Evolutionary conservation across 2,888 invertebrate species (phyloP), one percentile per base, ranked within the genome.

Genomic region (Acholoe squamosa): DNA sequence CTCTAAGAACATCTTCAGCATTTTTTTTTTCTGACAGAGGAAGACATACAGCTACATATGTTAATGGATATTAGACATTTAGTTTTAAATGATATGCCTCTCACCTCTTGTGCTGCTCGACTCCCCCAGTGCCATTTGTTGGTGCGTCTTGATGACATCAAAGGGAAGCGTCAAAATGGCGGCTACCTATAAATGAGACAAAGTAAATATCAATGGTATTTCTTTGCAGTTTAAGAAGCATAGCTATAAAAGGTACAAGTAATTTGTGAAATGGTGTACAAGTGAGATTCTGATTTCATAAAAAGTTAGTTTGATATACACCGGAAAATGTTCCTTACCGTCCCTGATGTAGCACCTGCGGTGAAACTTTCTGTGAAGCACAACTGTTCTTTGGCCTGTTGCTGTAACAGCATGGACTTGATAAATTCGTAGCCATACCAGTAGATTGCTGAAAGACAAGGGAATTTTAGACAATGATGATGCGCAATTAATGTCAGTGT

Each of bases 71-170:
- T n/a, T n/a, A n/a, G n/a, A n/a, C n/a, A n/a, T n/a, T n/a, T n/a
- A n/a, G n/a, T n/a, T n/a, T n/a, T n/a, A n/a, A n/a, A n/a, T n/a
- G n/a, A n/a, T n/a, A n/a, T 14, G 22, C 61, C 19, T 19, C 61
- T 61, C 19, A 61, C 61, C 61, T 19, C n/a, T 61, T 19, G 61
- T 19, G 1, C 5, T 61, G 61, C 61, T n/a, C 14, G 61, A n/a
- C 19, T 95, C 94, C 3, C 96, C 96, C 10, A 96, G 92, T 90
- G 95, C 95, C 84, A 96, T 96, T 93, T 96, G 96, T 90, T 96
- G 97, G 95, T 99, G 98, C 0, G 99, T 99, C 97, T 99, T 99
- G 0, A 99, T 98, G 7, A 99, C 99, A 96, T 99, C 99, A 96
- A 99, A 99, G 16, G 99, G 99, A 92, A 98, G 97, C 12, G 99